Percentiles rank a stretch among this genome's conserved stretches.
These are phyloP conservation scores for Syrista parreyssii DNA, from an alignment of 2,888 invertebrate genomes.

Conservation along the genomic window DNA sequence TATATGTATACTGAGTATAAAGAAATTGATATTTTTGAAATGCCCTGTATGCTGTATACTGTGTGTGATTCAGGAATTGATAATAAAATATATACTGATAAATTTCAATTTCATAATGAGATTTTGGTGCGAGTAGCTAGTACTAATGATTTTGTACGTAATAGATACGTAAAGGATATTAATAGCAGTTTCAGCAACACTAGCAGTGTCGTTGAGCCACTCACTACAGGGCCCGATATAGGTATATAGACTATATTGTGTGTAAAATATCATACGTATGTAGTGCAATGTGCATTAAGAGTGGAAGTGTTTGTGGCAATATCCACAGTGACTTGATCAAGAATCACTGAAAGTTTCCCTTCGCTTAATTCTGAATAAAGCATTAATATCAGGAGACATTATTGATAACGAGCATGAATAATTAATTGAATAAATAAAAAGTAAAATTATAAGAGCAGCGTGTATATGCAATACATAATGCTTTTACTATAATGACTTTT, in stretches of 20 bases:
- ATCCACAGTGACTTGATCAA: neutral
- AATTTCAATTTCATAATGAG: neutral
- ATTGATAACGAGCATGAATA: neutral
- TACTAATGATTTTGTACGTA: neutral
- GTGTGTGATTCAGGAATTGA: neutral
- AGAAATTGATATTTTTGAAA: neutral
- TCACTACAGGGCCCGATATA: neutral
- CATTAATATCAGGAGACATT: neutral
- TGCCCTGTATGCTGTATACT: neutral
- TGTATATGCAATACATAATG: neutral
- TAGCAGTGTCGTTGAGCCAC: neutral
- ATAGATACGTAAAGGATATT: neutral
- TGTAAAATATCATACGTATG: no score
- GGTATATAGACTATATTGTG: neutral
- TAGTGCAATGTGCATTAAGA: neutral
- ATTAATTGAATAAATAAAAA: neutral
- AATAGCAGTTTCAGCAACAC: neutral
- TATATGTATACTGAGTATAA: neutral
- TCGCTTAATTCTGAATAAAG: neutral
- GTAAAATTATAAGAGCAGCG: neutral
- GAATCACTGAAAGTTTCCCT: neutral
- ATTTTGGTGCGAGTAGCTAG: neutral
- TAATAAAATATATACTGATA: neutral
- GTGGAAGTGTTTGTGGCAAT: neutral
- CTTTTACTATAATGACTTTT: neutral